A percentile compares a stretch with the other conserved stretches of the same genome.
phyloP scores from a whole-genome alignment of 2,888 invertebrate species.

The Oxytorus armatus region DNA sequence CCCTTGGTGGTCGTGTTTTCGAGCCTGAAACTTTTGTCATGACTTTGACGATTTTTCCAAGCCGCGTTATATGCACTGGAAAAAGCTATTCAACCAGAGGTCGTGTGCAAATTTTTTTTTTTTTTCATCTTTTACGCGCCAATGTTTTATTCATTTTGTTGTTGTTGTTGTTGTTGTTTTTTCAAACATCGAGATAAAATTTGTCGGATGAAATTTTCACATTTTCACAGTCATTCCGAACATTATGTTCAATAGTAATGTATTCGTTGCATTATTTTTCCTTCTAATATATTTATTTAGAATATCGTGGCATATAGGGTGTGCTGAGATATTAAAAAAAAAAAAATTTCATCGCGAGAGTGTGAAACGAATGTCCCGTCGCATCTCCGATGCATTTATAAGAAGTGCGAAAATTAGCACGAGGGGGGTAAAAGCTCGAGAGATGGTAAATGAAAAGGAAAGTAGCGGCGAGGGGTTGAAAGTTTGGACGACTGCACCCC shows the following conservation, averaged over 20 bases:
- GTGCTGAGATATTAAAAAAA: too few species aligned
- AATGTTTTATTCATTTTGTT: background rate
- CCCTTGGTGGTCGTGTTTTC: constrained; percentile 12
- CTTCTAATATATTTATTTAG: too few species aligned
- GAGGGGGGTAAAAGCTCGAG: constrained; percentile 27
- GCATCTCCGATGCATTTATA: constrained; percentile 82
- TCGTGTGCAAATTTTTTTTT: background rate
- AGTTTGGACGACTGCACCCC: constrained; percentile 70
- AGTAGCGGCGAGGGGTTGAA: constrained; percentile 71
- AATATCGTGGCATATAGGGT: too few species aligned
- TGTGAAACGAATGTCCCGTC: constrained; percentile 83
- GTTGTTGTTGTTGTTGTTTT: background rate
- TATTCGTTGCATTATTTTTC: too few species aligned
- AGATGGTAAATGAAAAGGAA: constrained; percentile 61
- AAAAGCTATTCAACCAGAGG: background rate
- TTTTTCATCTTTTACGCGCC: background rate
- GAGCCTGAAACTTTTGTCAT: background rate
- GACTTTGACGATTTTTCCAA: constrained; percentile 44
- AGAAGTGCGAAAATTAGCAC: constrained; percentile 82
- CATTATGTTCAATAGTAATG: too few species aligned
- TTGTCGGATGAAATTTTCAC: too few species aligned
- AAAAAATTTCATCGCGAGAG: constrained; percentile 66
- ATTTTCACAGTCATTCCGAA: too few species aligned
- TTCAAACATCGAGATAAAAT: too few species aligned
- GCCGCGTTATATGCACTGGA: too few species aligned